phyloP scores from a whole-genome alignment of 2,113 vertebrate species.

The Ceyx margarethae region DNA sequence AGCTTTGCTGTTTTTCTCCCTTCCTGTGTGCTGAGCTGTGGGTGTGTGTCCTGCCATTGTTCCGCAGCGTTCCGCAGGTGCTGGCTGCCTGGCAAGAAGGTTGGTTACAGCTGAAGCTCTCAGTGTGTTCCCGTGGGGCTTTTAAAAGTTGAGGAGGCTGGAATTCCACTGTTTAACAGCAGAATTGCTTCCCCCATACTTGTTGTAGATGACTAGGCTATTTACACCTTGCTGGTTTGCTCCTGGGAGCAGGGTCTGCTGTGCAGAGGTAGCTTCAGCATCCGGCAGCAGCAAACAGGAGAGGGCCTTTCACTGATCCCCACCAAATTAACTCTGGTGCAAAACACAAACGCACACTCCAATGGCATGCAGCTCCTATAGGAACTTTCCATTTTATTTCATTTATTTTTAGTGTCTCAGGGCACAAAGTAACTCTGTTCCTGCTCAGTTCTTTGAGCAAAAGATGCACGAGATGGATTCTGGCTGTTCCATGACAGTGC shows the following conservation, averaged over 20 bases:
- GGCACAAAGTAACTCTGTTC: background rate
- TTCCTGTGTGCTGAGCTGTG: conserved; percentile 16
- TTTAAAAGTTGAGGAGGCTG: conserved; percentile 56
- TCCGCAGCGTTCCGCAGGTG: conserved; percentile 13
- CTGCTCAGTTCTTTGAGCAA: background rate
- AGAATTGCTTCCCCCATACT: background rate
- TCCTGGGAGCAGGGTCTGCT: conserved; percentile 1
- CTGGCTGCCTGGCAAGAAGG: conserved; percentile 1
- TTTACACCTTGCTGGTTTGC: conserved; percentile 4
- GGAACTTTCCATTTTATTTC: background rate
- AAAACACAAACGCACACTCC: background rate
- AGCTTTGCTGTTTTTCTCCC: conserved; percentile 56
- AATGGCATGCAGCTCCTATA: background rate
- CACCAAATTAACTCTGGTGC: background rate
- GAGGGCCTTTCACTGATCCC: background rate
- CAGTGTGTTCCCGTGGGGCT: conserved; percentile 26
- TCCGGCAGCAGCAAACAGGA: background rate
- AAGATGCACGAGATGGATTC: background rate
- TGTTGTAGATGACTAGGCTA: background rate
- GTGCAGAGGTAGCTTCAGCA: background rate
- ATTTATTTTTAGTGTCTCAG: fast-evolving
- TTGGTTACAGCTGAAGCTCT: conserved; percentile 22
- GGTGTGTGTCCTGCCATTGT: conserved; percentile 29
- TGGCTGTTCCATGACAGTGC: background rate
- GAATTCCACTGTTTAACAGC: conserved; percentile 27